Evolutionary conservation across 2,888 invertebrate genomes (phyloP), one percentile per base, ranked within the genome.

Genomic region (Chaitophorus viminalis): DNA sequence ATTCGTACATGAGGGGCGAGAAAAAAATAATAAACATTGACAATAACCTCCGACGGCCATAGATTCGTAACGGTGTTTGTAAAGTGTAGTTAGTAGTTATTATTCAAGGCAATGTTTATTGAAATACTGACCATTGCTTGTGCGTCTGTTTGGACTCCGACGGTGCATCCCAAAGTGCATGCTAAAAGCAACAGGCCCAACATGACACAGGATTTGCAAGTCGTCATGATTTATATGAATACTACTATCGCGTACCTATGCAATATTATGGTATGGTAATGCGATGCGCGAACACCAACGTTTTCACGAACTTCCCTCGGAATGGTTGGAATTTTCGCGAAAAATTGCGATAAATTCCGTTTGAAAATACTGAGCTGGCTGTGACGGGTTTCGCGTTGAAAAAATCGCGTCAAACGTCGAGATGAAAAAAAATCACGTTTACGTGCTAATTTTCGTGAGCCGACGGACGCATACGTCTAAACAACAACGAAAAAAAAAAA

Each of bases 101-200:
- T 39, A 39, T 9, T 39, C 39, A 8, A n/a, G n/a, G 36, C 29
- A 54, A 46, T n/a, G 5, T 8, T 52, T 33, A 3, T 0, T 65
- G 31, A 79, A 52, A 77, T 74, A 89, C 89, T 89, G 65, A 89
- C 89, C 89, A 89, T 89, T 14, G 89, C 89, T 60, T 89, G 89
- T 33, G 88, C 88, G 76, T 89, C 89, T 5, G 88, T 86, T 31
- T 88, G 89, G 3, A 89, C 70, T 8, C 76, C 79, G 33, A 74
- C 85, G 39, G 75, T 65, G 65, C 8, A 11, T n/a, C 25, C 74
- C 60, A 18, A n/a, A 2, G 65, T 9, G 74, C 87, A 87, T 1
- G 78, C 36, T 17, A 81, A 65, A 1, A 81, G 39, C 18, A n/a
- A 46, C 33, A 84, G 39, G 46, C 72, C 29, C 36, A 79, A 36